A percentile compares a stretch with the other conserved stretches of the same genome.
phyloP scores from a whole-genome alignment of 2,113 vertebrate genomes.

The Passerina amoena region DNA sequence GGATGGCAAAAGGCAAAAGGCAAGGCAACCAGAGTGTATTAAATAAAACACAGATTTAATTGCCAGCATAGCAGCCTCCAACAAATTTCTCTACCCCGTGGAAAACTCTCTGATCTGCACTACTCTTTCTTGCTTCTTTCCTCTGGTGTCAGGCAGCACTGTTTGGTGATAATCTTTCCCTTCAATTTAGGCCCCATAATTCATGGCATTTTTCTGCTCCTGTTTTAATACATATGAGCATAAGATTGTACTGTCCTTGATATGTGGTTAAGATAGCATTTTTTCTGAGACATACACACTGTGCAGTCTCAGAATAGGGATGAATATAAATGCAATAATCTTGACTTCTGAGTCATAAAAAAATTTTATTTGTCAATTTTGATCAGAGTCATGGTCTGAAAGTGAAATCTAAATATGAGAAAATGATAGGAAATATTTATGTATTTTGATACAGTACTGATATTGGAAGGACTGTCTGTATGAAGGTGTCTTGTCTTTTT shows the following conservation, averaged over 20 bases:
- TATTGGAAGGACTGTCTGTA: neutral
- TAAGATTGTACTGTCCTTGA: neutral
- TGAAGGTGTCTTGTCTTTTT: neutral
- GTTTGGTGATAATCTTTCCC: neutral
- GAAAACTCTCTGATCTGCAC: neutral
- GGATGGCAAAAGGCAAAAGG: slow-evolving; percentile 36
- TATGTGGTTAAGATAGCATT: neutral
- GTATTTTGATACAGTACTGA: neutral
- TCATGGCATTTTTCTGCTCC: neutral
- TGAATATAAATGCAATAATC: neutral
- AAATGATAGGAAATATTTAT: neutral
- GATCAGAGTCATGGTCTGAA: neutral
- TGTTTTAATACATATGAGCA: neutral
- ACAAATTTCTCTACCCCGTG: neutral
- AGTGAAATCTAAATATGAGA: neutral
- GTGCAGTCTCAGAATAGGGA: neutral
- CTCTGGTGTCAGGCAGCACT: neutral
- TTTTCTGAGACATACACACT: neutral
- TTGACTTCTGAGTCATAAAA: neutral
- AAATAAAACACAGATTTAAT: slow-evolving; percentile 9
- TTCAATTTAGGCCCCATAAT: neutral
- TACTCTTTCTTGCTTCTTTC: neutral
- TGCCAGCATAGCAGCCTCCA: neutral
- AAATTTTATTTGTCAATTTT: neutral
- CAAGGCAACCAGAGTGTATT: neutral